These are phyloP conservation scores for Corythornis madagascariensis DNA, from an alignment of 2,113 vertebrate species.

Conservation along the genomic window DNA sequence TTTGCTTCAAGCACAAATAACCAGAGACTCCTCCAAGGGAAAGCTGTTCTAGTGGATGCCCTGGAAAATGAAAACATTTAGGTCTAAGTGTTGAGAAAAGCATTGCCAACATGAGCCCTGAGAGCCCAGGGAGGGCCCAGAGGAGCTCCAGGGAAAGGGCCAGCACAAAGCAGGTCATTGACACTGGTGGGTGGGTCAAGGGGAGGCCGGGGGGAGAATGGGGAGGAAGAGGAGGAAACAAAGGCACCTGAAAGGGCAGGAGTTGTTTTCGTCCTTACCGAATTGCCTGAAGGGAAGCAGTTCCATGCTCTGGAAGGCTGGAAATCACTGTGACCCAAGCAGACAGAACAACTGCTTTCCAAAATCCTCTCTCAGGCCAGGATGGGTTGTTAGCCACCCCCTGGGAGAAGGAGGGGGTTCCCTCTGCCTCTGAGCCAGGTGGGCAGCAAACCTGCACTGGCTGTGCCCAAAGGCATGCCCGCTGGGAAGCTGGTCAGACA, in stretches of 20 bases:
- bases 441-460: neutral
- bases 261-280: neutral
- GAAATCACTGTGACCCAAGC: neutral
- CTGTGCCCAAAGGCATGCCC: neutral
- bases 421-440: neutral
- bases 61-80: constrained; percentile 49
- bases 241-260: neutral
- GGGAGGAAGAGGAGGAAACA: neutral
- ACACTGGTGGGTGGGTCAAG: neutral
- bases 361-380: neutral
- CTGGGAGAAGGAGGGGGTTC: neutral
- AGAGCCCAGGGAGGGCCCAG: neutral
- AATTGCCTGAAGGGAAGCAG: constrained; percentile 35
- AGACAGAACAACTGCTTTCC: neutral
- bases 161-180: neutral
- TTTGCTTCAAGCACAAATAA: constrained; percentile 69
- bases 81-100: neutral
- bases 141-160: neutral
- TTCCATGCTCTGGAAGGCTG: constrained; percentile 17
- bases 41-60: constrained; percentile 51
- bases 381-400: neutral
- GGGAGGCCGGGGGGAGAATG: neutral
- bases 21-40: constrained; percentile 38
- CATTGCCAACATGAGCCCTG: neutral
- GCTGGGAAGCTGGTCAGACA: neutral